These are phyloP conservation scores for Oophaga sylvatica DNA, from an alignment of 2,797 vertebrate genomes.

Conservation along the genomic window DNA sequence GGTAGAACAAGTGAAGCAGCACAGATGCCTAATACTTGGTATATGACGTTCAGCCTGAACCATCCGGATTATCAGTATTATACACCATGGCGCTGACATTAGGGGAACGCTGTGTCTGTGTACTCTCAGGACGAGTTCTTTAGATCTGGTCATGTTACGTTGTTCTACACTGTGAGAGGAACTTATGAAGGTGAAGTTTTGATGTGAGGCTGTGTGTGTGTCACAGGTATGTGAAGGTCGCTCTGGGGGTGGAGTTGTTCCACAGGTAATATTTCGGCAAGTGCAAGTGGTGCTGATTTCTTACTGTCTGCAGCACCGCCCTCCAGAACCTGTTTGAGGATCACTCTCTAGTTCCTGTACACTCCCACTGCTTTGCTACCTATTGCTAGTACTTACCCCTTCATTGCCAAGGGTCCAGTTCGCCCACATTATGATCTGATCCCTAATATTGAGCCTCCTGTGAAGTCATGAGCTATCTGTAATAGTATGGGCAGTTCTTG, in stretches of 20 bases:
- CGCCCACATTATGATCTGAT: neutral
- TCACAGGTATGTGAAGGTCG: slow-evolving; percentile 58
- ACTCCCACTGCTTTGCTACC: slow-evolving; percentile 22
- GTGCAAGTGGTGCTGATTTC: slow-evolving; percentile 35
- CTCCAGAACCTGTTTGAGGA: slow-evolving; percentile 42
- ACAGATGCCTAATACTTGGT: neutral
- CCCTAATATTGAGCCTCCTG: neutral
- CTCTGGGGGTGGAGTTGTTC: slow-evolving; percentile 27
- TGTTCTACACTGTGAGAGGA: slow-evolving; percentile 12
- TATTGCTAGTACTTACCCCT: slow-evolving; percentile 1
- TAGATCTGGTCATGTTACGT: neutral
- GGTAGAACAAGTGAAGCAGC: neutral
- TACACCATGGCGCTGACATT: too few relatives aligned
- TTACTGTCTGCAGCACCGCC: slow-evolving; percentile 46
- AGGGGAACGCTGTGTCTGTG: too few relatives aligned
- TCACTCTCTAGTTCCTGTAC: slow-evolving; percentile 50
- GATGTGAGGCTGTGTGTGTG: slow-evolving; percentile 33
- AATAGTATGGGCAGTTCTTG: neutral
- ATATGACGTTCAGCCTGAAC: neutral
- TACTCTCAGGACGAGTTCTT: neutral
- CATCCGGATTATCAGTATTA: too few relatives aligned
- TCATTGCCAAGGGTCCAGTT: slow-evolving; percentile 1
- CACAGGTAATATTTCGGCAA: slow-evolving; percentile 55
- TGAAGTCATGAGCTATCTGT: neutral
- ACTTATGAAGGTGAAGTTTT: slow-evolving; percentile 7